Percentiles rank a stretch among this genome's conserved stretches.
These are phyloP conservation scores for Stenchaetothrips biformis DNA, from an alignment of 2,888 invertebrate species.

Conservation along the genomic window DNA sequence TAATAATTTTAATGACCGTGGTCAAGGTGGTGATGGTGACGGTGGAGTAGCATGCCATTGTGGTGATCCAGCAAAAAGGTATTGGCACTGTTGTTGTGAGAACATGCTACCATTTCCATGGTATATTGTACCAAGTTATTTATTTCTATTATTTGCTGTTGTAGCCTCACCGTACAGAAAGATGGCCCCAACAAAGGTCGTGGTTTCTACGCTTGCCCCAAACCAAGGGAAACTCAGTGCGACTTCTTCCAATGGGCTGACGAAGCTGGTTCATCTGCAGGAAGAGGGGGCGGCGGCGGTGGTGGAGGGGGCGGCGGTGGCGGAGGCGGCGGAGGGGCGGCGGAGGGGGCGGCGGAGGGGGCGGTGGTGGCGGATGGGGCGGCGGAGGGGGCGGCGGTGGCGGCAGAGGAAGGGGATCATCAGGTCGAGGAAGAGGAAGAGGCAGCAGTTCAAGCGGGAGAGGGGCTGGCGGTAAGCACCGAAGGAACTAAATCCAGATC, in stretches of 20 bases:
- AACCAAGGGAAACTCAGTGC: constrained; percentile 47
- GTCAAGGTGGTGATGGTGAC: constrained; percentile 30
- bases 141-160: constrained; percentile 38
- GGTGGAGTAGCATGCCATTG: constrained; percentile 54
- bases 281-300: constrained; percentile 36
- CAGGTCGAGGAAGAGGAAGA: constrained; percentile 30
- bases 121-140: too few species aligned
- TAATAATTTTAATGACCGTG: constrained; percentile 27
- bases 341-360: too few species aligned
- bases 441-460: background rate
- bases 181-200: constrained; percentile 82
- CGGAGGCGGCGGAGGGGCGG: constrained; percentile 28
- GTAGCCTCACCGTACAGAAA: constrained; percentile 69
- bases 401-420: too few species aligned
- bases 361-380: too few species aligned
- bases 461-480: background rate
- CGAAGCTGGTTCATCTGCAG: constrained; percentile 32
- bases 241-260: constrained; percentile 54
- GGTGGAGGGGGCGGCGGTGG: constrained; percentile 36
- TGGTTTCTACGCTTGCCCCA: constrained; percentile 70
- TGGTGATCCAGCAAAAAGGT: constrained; percentile 54
- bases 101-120: background rate
- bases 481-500: too few species aligned
- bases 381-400: too few species aligned
- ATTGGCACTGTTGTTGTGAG: background rate